These are phyloP conservation scores for Gambelia wislizenii DNA, from an alignment of 2,797 vertebrate genomes.

Conservation along the genomic window DNA sequence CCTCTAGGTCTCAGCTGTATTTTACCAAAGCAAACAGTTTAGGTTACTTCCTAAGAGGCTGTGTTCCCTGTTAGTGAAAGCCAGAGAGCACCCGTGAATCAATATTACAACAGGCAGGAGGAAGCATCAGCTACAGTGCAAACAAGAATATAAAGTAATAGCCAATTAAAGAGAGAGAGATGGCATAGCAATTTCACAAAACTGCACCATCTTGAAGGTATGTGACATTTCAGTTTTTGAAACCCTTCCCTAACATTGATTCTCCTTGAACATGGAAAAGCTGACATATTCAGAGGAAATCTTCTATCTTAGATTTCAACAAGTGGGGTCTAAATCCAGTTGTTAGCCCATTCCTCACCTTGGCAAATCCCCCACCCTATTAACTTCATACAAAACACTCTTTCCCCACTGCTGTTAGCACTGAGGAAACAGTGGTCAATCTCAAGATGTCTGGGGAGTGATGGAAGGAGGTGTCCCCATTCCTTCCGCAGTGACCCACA, in stretches of 20 bases:
- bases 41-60: no score
- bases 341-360: not conserved
- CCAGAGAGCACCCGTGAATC: no score
- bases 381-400: not conserved
- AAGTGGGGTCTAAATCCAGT: not conserved
- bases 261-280: not conserved
- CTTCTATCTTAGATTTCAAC: slow-evolving; percentile 1
- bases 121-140: not conserved
- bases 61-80: no score
- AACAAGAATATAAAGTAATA: not conserved
- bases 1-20: no score
- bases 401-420: not conserved
- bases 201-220: not conserved
- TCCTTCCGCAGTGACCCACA: not conserved
- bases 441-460: not conserved
- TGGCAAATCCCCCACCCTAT: not conserved
- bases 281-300: not conserved
- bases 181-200: not conserved
- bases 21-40: no score
- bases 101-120: not conserved
- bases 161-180: not conserved
- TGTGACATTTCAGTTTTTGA: not conserved
- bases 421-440: not conserved
- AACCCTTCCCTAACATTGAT: not conserved
- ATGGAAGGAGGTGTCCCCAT: not conserved